Evolutionary conservation across 2,113 vertebrate genomes (phyloP).

Genomic region (Clinocottus analis): DNA sequence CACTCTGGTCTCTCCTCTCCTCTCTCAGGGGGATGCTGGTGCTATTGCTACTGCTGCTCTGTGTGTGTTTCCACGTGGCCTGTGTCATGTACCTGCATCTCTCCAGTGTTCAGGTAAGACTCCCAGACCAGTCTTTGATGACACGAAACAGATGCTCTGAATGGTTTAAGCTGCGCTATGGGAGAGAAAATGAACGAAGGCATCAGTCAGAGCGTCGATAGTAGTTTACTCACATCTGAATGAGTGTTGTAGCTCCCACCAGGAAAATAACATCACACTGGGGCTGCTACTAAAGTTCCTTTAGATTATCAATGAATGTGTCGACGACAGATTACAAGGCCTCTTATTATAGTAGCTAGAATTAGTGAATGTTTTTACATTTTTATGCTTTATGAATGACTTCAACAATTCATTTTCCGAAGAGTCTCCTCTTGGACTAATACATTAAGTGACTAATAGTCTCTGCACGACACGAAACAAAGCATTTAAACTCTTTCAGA

Average conservation of each 20-base stretch:
- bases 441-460: too few species aligned
- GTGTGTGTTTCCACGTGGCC: constrained; percentile 95
- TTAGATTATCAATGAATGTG: neutral
- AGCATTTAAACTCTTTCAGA: neutral
- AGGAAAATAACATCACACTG: neutral
- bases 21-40: constrained; percentile 88
- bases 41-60: constrained; percentile 94
- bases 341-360: neutral
- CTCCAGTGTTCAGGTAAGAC: constrained; percentile 91
- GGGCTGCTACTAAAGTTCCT: neutral
- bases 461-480: neutral
- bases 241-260: neutral
- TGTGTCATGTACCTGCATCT: constrained; percentile 97
- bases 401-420: neutral
- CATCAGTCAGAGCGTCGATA: neutral
- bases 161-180: neutral
- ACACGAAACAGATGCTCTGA: neutral
- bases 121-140: neutral
- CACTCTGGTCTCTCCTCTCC: constrained; percentile 33
- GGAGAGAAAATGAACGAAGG: neutral
- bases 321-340: neutral
- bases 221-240: neutral
- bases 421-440: too few species aligned
- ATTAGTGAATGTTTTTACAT: neutral
- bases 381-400: neutral